Conservation (phyloP, 2,888 invertebrate genomes). For the Nomada fabriciana region DNA sequence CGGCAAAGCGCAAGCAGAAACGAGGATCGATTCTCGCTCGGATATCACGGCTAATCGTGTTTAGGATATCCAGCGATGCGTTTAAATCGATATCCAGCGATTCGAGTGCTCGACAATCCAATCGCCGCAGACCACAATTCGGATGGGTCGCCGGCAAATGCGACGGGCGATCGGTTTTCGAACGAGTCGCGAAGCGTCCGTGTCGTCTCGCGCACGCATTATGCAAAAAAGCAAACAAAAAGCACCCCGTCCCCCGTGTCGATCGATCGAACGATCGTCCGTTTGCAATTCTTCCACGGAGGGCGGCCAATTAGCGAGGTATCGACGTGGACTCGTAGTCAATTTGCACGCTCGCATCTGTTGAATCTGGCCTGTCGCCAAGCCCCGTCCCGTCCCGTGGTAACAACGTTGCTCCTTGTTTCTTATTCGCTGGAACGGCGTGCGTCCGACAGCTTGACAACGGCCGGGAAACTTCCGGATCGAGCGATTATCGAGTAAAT, state of each 20-base stretch:
- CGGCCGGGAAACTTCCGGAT: constrained; percentile 32
- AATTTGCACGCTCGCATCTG: constrained; percentile 66
- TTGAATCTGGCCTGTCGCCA: constrained; percentile 76
- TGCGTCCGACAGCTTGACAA: constrained; percentile 17
- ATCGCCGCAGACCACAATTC: constrained; percentile 51
- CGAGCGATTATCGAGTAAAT: constrained; percentile 23
- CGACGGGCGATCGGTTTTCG: too few relatives aligned
- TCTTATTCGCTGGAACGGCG: constrained; percentile 39
- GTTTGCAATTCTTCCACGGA: too few relatives aligned
- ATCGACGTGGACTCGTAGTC: neutral
- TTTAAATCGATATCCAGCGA: constrained; percentile 55
- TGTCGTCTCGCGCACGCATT: neutral
- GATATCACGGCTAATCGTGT: constrained; percentile 36
- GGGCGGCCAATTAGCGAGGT: constrained; percentile 9
- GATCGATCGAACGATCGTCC: neutral
- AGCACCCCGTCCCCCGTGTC: too few relatives aligned
- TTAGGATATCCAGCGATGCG: constrained; percentile 43
- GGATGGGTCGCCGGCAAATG: constrained; percentile 10
- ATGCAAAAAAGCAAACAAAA: too few relatives aligned
- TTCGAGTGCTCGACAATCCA: constrained; percentile 39
- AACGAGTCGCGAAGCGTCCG: constrained; percentile 26
- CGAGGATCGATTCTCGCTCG: neutral
- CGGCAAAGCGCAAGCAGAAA: too few relatives aligned
- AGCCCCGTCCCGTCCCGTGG: constrained; percentile 48
- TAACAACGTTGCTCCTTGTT: constrained; percentile 61